Conservation (phyloP, 2,888 invertebrate species). For the Busseola fusca region DNA sequence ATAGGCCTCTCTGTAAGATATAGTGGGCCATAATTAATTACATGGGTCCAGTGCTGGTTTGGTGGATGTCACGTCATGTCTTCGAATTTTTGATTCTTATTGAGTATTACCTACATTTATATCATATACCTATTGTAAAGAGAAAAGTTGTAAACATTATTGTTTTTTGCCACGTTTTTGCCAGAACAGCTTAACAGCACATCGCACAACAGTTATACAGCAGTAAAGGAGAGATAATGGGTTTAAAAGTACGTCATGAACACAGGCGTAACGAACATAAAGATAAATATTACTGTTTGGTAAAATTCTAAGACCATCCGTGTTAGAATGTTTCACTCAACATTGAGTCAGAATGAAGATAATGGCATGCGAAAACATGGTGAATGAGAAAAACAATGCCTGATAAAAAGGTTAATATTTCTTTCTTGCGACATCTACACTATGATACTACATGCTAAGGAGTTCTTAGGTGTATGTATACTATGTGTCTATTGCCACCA, state of each 20-base stretch:
- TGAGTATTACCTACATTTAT: no score
- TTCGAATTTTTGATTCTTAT: neutral
- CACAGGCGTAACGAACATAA: neutral
- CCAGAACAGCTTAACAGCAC: neutral
- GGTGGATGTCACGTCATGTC: neutral
- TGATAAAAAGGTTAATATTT: neutral
- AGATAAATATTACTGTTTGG: no score
- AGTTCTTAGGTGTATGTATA: neutral
- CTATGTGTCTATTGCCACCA: neutral
- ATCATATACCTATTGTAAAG: no score
- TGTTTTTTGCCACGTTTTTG: neutral
- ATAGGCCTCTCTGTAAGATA: neutral
- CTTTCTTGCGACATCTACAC: no score
- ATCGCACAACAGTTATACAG: no score
- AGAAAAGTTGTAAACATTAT: conserved; percentile 1
- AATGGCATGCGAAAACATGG: neutral
- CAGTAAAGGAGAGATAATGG: neutral
- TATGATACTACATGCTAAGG: neutral
- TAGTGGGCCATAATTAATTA: neutral
- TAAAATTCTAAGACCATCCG: no score
- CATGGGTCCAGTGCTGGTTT: neutral
- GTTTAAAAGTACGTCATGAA: neutral
- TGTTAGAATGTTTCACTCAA: neutral
- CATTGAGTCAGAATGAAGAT: neutral
- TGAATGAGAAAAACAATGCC: neutral